Base-by-base conservation (phyloP, 2,888 invertebrate species). In the Drosophila phalerata region DNA sequence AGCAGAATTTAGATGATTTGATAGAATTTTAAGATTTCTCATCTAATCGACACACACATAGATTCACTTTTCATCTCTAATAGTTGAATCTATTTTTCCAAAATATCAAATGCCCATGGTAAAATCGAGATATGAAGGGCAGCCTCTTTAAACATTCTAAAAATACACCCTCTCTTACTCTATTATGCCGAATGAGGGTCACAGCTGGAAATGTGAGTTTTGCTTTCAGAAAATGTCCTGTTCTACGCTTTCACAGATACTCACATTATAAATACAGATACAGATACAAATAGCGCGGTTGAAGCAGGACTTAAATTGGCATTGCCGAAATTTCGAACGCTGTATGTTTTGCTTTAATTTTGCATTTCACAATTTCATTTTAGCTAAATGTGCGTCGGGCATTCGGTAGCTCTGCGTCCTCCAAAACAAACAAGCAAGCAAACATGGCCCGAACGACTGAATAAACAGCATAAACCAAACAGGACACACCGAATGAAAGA, bases 331-430 rank as follows among this genome's bases (percentile, higher is more conserved):
- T 55, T 52, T 60, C 47, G 51, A 69, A 52, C 42, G 38, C 43
- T 45, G 62, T 52, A 52, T 87, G 79, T 77, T 85, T 69, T 82
- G 75, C 83, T 88, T 88, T 79, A 79, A 88, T 85, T 82, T 79
- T 64, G 71, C 65, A 72, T 78, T 79, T 74, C 38, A 58, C 51
- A 76, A 73, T 58, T 66, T 70, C 43, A 68, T 55, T 60, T 69
- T 52, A 43, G 56, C 42, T 42, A 66, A 71, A 51, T 71, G 62
- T 65, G 64, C 52, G 71, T 57, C 66, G 51, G 58, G 55, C 43
- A 13, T 30, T 61, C 32, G 60, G 25, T 17, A 13, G 47, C 22
- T 10, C 42, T 51, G 30, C 55, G 48, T 38, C 51, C 43, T 42
- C 48, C 51, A 65, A 80, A 73, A 61, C 69, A 77, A 81, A 81